Base-by-base conservation (phyloP, 2,888 invertebrate species). In the Zygaena filipendulae region DNA sequence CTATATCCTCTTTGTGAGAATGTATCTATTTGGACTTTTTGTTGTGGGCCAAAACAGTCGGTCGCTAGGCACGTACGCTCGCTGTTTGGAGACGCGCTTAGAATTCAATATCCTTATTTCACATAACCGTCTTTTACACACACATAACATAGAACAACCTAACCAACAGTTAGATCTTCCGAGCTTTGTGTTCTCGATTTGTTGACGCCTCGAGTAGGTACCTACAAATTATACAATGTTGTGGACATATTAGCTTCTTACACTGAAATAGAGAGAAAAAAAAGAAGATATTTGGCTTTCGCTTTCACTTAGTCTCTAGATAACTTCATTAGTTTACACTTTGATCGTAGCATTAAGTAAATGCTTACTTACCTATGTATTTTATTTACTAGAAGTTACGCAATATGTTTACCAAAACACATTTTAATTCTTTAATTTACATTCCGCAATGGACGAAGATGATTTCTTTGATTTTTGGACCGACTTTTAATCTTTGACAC, bases 101-200 rank as follows among this genome's bases (percentile, higher is more conserved):
- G 72, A 71, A 72, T 72, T 70, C 68, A 69, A 69, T 74, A 67
- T 66, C 51, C 52, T 51, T 55, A 58, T 57, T 71, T 59, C 52
- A 55, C 52, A 54, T 58, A 49, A 50, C 54, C 59, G 49, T 57
- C 54, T 59, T 59, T 52, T 52, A 46, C 54, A 56, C 54, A 40
- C 35, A 58, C 44, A 49, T 58, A 61, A 57, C 61, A 63, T n/a
- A n/a, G n/a, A n/a, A n/a, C n/a, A n/a, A n/a, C n/a, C n/a, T 53
- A 62, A 58, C 54, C 51, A 48, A 48, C 47, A 55, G 51, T 52
- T 56, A 48, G 29, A 23, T 16, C 48, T 52, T 42, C n/a, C n/a
- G 44, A 50, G 49, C 54, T 55, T 53, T 56, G 49, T 61, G 49
- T 58, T 51, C 49, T 41, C 51, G 43, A 50, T 59, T 59, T 52